A percentile compares a stretch with the other conserved stretches of the same genome.
Conservation (phyloP, 2,113 vertebrate species). For the Odontesthes bonariensis region DNA sequence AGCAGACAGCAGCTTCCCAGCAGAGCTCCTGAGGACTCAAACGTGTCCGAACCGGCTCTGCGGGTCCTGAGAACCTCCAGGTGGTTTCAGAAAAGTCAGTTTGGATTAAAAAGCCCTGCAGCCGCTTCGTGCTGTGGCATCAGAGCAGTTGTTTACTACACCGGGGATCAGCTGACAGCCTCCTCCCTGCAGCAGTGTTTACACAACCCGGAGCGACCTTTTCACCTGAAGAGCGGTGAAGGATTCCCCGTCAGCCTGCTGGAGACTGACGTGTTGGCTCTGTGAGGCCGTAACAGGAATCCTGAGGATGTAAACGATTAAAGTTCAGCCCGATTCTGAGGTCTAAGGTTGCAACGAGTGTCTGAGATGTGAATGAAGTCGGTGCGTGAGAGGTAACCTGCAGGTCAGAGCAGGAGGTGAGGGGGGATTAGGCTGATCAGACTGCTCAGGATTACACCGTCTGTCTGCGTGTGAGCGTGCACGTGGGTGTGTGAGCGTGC, state of each 20-base stretch:
- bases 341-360: too few relatives aligned
- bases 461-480: not conserved
- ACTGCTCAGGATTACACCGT: slow-evolving; percentile 74
- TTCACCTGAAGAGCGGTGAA: too few relatives aligned
- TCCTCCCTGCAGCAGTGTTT: not conserved
- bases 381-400: slow-evolving; percentile 27
- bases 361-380: not conserved
- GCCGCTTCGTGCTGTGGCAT: not conserved
- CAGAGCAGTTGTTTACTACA: slow-evolving; percentile 31
- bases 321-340: not conserved
- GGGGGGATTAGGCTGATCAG: slow-evolving; percentile 79
- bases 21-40: too few relatives aligned
- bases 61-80: too few relatives aligned
- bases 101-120: not conserved
- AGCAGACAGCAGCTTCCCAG: too few relatives aligned
- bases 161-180: slow-evolving; percentile 3
- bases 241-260: too few relatives aligned
- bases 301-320: not conserved
- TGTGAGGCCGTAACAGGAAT: too few relatives aligned
- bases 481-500: too few relatives aligned
- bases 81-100: too few relatives aligned
- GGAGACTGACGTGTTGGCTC: too few relatives aligned
- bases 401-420: slow-evolving; percentile 53
- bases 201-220: not conserved
- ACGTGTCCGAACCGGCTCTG: too few relatives aligned